Percentiles rank a stretch among this genome's conserved stretches.
These are phyloP conservation scores for Lithobates pipiens DNA, from an alignment of 2,797 vertebrate species.

Conservation along the genomic window DNA sequence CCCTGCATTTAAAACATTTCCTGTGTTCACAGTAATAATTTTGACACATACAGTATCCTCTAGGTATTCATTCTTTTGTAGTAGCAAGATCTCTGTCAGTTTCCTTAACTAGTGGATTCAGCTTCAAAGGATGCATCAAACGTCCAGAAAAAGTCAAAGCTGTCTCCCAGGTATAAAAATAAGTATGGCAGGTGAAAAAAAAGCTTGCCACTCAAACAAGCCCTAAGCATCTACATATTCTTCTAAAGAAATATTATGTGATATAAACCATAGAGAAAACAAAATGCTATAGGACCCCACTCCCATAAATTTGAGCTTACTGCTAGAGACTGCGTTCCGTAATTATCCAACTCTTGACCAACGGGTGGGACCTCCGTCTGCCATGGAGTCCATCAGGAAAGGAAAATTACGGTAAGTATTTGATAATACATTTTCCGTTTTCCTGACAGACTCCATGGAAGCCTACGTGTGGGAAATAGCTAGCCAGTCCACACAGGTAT, in stretches of 20 bases:
- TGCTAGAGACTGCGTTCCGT: no score
- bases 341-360: no score
- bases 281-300: no score
- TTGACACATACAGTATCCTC: constrained; percentile 14
- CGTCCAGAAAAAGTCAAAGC: constrained; percentile 69
- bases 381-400: no score
- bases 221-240: not conserved
- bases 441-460: no score
- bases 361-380: no score
- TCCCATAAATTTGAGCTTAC: no score
- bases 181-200: constrained; percentile 72
- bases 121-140: constrained; percentile 65
- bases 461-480: no score
- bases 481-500: no score
- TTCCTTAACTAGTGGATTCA: constrained; percentile 68
- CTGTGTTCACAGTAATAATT: not conserved
- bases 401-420: no score
- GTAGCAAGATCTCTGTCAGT: constrained; percentile 50
- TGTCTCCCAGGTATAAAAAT: constrained; percentile 34
- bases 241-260: constrained; percentile 8
- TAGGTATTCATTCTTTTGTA: not conserved
- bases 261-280: no score
- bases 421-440: no score
- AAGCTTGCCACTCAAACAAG: constrained; percentile 28
- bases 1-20: not conserved